phyloP scores from a whole-genome alignment of 1,140 invertebrate genomes.

The Caenorhabditis inopinata region DNA sequence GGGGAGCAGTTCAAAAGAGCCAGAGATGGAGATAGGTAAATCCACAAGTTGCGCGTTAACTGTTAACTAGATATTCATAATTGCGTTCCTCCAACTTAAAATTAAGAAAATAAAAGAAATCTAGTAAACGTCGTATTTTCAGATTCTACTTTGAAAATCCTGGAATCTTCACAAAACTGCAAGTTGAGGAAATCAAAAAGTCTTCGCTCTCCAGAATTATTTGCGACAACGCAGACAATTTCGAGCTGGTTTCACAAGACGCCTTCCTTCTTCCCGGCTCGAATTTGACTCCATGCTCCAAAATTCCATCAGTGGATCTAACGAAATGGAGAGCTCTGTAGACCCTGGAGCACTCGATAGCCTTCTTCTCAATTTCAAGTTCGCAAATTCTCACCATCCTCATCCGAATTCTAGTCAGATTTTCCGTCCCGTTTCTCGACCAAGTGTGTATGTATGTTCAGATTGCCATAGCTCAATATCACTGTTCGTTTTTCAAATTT shows the following conservation, averaged over 20 bases:
- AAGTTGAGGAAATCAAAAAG: constrained; percentile 76
- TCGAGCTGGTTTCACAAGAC: constrained; percentile 67
- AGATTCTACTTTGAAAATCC: constrained; percentile 89
- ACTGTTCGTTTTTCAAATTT: neutral
- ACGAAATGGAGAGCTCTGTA: constrained; percentile 57
- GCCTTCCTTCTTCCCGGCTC: constrained; percentile 57
- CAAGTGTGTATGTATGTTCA: constrained; percentile 14
- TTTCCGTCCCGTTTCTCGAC: too few species aligned
- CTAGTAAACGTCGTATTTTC: too few species aligned
- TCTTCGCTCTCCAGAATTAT: constrained; percentile 74
- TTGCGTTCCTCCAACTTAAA: neutral
- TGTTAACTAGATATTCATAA: neutral
- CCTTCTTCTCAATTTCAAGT: neutral
- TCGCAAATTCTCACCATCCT: neutral
- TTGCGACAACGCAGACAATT: constrained; percentile 76
- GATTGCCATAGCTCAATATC: neutral
- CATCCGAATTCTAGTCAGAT: constrained; percentile 8
- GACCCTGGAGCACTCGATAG: too few species aligned
- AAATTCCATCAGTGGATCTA: constrained; percentile 56
- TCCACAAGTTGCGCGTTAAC: too few species aligned
- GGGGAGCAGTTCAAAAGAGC: constrained; percentile 83
- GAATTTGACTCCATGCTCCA: constrained; percentile 54
- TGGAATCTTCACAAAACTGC: constrained; percentile 75
- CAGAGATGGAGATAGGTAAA: constrained; percentile 72
- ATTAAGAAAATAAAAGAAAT: neutral